Percentiles rank a stretch among this genome's conserved stretches.
Evolutionary conservation across 2,888 invertebrate species (phyloP).

Genomic region (Stenoptilia bipunctidactyla): DNA sequence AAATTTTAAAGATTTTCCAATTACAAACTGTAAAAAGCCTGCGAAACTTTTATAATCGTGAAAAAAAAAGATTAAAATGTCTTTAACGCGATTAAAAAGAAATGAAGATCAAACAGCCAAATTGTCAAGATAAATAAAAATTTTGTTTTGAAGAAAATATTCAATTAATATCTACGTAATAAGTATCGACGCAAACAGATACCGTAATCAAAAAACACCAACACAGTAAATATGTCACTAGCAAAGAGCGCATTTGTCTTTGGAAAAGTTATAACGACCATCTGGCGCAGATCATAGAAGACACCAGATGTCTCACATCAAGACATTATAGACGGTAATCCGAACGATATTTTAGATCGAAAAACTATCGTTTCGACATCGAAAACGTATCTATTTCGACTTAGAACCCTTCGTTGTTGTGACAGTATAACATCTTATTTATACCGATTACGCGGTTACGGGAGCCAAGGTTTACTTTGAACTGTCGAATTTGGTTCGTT

Average conservation of each 20-base stretch:
- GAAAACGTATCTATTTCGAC: constrained; percentile 14
- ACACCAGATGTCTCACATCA: constrained; percentile 56
- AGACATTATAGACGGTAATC: constrained; percentile 60
- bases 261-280: constrained; percentile 49
- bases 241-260: not conserved
- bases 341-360: constrained; percentile 39
- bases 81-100: too few relatives aligned
- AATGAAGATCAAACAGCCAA: too few relatives aligned
- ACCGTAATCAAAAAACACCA: too few relatives aligned
- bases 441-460: not conserved
- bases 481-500: constrained; percentile 18
- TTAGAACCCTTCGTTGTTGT: constrained; percentile 7
- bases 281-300: constrained; percentile 27
- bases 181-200: too few relatives aligned
- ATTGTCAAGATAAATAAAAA: too few relatives aligned
- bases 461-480: constrained; percentile 6
- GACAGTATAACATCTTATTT: not conserved
- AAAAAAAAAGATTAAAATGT: too few relatives aligned
- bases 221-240: constrained; percentile 31
- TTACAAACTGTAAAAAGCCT: too few relatives aligned
- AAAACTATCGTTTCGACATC: constrained; percentile 36
- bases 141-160: too few relatives aligned
- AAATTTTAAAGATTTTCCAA: too few relatives aligned
- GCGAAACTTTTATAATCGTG: too few relatives aligned
- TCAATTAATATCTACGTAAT: too few relatives aligned